Base-by-base conservation (phyloP, 1,140 invertebrate species). In the Sycophaga agraensis region DNA sequence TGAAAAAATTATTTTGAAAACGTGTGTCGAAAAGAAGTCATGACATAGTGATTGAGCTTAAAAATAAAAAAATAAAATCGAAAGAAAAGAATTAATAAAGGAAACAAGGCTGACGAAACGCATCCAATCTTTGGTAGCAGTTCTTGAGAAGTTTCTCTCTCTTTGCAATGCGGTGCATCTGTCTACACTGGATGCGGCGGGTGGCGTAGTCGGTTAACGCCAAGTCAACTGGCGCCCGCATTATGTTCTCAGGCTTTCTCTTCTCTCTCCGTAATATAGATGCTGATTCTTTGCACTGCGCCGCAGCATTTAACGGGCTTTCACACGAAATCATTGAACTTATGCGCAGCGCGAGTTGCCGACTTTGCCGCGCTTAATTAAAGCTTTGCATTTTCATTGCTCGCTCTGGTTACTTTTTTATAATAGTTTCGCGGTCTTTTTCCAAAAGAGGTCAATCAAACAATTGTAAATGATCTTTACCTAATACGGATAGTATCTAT, bases 241-340 rank as follows among this genome's bases (percentile, higher is more conserved):
- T 78, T 74, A 75, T 71, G 74, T 79, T 79, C 77, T 78, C 77
- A 78, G 77, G 77, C 77, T 79, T 79, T 79, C 77, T 79, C 76
- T 75, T 78, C 74, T 74, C 64, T 51, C 48, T 35, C 31, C 65
- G 16, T 39, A 9, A 7, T 16, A 3, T 74, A 74, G 68, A 73
- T 73, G 73, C 72, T 66, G 69, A 76, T 76, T 65, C 71, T 68
- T 66, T 11, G 51, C 40, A 2, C 17, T 19, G 28, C 28, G 28
- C 28, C 28, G 28, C 28, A 11, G 5, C 28, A 6, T 31, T 31
- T 31, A 31, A 31, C 28, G 28, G 4, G 28, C 28, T 31, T 31
- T 31, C 28, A 31, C 28, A 31, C 28, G 28, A 31, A 31, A 6
- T 6, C 11, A 31, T 31, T 11, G 28, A 31, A 31, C 26, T 14